Evolutionary conservation across 2,113 vertebrate species (phyloP).

Genomic region (Trochalopteron elliotii): DNA sequence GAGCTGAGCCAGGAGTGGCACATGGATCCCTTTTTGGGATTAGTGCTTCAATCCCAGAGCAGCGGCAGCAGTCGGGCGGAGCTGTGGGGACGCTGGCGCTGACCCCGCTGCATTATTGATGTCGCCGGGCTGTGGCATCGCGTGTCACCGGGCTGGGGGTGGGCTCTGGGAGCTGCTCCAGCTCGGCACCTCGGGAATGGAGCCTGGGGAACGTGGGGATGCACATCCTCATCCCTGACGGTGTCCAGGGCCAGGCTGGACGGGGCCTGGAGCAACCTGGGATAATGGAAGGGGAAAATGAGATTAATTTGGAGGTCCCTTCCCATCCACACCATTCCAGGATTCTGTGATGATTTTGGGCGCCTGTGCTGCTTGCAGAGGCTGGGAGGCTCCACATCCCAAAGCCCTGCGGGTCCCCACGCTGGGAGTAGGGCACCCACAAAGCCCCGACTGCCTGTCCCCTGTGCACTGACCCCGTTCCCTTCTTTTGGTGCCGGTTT

Average conservation of each 20-base stretch:
- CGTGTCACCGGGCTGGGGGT: not conserved
- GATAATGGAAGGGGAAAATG: accelerated
- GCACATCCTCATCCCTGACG: not conserved
- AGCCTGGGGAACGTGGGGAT: not conserved
- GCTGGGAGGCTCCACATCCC: not conserved
- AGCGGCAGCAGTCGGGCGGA: not conserved
- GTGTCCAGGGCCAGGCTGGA: accelerated
- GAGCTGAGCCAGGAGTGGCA: accelerated
- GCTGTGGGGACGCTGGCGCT: not conserved
- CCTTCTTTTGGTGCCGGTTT: accelerated
- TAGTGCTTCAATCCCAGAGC: accelerated
- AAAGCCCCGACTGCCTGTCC: accelerated
- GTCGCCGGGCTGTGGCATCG: not conserved
- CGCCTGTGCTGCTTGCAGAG: not conserved
- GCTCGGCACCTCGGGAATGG: not conserved
- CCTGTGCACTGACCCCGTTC: accelerated
- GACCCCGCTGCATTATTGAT: slow-evolving; percentile 55
- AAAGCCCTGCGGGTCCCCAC: not conserved
- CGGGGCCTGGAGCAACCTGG: accelerated
- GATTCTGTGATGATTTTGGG: accelerated
- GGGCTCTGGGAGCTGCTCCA: not conserved
- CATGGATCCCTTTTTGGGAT: not conserved
- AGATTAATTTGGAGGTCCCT: not conserved
- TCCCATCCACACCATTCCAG: not conserved
- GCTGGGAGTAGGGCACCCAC: not conserved